Base-by-base conservation (phyloP, 2,113 vertebrate species). In the Proteles cristata region DNA sequence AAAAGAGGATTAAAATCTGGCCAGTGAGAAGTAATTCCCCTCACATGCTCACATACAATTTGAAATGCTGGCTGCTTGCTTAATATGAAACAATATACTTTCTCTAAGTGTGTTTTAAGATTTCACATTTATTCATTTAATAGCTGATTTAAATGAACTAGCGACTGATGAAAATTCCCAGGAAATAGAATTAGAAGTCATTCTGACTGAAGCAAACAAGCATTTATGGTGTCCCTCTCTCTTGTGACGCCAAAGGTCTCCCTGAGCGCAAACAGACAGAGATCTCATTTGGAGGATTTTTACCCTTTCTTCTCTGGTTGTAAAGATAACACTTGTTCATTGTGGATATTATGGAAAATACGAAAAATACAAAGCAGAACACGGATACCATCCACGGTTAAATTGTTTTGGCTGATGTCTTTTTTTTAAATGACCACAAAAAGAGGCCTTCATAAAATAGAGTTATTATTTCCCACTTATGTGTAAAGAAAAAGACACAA, bases 81-180 rank as follows among this genome's bases (percentile, higher is more conserved):
- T 96, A 97, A 97, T 98, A 98, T 97, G 90, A 82, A 98, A 96
- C 97, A 97, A 97, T 97, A 96, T 89, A 95, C 93, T 97, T 97
- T 97, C 96, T 81, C 71, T 96, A 98, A 97, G 94, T 97, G 97
- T 93, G 93, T 98, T 97, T 95, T 98, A 97, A 98, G 97, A 98
- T 97, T 97, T 93, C 94, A 81, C 86, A 96, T 97, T 96, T 97
- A 95, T 98, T 98, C 97, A 97, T 97, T 94, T 98, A 98, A 90
- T 97, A 97, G 94, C 71, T 84, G 93, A 93, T 97, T 96, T 93
- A 97, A 98, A 96, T 96, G 93, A 93, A 92, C 89, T 95, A 95
- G 93, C 68, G 94, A 90, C 80, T 97, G 95, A 90, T 92, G 85
- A 98, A 96, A 97, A 89, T 31, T 66, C 88, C 68, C 21, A 90